Percentiles rank a stretch among this genome's conserved stretches.
These are phyloP conservation scores for Planiliza haematocheilus DNA, from an alignment of 2,113 vertebrate species.

Conservation along the genomic window DNA sequence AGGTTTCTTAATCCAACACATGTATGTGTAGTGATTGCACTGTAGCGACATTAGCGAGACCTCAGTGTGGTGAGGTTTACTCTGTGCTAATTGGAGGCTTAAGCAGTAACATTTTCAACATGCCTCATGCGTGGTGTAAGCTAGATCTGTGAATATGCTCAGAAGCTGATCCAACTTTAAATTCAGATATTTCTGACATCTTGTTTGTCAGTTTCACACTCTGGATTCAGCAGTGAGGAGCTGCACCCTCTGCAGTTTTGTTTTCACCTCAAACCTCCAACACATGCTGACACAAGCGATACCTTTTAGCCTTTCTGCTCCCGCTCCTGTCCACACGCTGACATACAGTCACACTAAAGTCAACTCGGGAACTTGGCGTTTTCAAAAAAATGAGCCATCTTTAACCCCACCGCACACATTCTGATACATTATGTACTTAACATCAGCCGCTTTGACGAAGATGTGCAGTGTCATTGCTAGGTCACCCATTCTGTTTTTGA, in stretches of 20 bases:
- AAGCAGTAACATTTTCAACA: no score
- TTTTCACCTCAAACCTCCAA: no score
- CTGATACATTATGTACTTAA: neutral
- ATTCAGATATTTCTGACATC: neutral
- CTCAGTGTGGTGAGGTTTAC: no score
- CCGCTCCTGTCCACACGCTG: neutral
- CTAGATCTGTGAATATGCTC: neutral
- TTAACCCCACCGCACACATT: neutral
- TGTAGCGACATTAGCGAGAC: no score
- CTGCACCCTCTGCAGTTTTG: neutral
- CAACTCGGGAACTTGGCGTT: neutral
- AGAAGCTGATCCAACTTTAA: neutral
- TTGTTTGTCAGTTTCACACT: neutral
- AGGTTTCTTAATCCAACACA: no score
- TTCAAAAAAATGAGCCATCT: neutral
- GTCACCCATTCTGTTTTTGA: neutral
- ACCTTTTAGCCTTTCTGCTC: neutral
- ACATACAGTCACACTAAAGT: neutral
- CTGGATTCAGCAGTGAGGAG: neutral
- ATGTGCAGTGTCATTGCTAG: neutral
- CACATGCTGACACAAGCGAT: neutral
- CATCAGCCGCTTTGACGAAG: neutral
- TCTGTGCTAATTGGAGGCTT: no score
- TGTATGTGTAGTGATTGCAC: no score
- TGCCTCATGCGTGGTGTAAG: no score